Evolutionary conservation across 2,888 invertebrate genomes (phyloP).

Genomic region (Chironomus tentans): DNA sequence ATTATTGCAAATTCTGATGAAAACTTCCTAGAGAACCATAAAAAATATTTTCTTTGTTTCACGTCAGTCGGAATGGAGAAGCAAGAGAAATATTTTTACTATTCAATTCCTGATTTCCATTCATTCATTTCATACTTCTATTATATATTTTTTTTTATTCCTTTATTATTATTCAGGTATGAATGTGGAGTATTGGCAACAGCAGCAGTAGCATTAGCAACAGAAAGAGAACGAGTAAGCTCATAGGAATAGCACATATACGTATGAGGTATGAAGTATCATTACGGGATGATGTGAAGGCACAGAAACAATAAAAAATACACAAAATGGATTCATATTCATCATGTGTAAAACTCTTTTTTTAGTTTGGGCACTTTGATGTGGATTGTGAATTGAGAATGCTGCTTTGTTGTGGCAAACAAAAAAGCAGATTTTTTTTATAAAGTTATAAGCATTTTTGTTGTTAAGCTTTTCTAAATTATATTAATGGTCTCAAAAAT

Average conservation of each 20-base stretch:
- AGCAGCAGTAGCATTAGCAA: no score
- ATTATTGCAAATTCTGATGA: no score
- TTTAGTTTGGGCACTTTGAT: not conserved
- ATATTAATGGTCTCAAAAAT: no score
- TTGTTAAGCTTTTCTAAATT: no score
- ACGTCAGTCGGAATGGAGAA: no score
- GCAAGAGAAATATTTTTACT: not conserved
- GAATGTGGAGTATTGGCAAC: no score
- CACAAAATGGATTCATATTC: slow-evolving; percentile 1
- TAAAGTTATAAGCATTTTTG: no score
- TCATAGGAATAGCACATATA: no score
- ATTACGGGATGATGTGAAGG: not conserved
- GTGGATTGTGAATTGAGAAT: not conserved
- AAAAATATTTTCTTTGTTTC: no score
- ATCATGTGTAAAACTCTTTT: slow-evolving; percentile 10
- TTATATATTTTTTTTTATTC: not conserved
- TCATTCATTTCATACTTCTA: not conserved
- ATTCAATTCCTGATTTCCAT: not conserved
- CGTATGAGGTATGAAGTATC: not conserved
- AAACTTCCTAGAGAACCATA: no score
- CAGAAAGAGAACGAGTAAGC: no score
- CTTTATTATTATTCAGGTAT: no score
- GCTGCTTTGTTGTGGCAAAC: not conserved
- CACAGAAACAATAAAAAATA: slow-evolving; percentile 7
- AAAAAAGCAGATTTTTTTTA: not conserved